Evolutionary conservation across 2,888 invertebrate species (phyloP).

Genomic region (Thera obeliscata): DNA sequence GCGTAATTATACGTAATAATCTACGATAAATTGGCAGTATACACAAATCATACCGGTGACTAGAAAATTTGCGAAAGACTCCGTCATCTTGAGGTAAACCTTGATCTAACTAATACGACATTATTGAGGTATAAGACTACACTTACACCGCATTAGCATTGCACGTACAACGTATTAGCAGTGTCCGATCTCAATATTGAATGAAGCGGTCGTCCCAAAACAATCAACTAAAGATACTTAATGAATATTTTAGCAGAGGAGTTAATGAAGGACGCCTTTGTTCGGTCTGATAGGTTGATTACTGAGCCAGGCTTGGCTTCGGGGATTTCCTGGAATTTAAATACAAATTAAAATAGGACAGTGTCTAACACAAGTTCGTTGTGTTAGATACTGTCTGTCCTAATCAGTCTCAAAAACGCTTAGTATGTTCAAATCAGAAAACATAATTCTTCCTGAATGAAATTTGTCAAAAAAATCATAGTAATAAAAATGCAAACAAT

Average conservation of each 20-base stretch:
- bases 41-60: neutral
- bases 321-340: slow-evolving; percentile 20
- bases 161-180: neutral
- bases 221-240: slow-evolving; percentile 58
- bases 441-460: too few species aligned
- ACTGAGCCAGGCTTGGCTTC: slow-evolving; percentile 44
- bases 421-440: too few species aligned
- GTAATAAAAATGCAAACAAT: too few species aligned
- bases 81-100: slow-evolving; percentile 19
- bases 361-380: too few species aligned
- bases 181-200: slow-evolving; percentile 39
- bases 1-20: neutral
- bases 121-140: slow-evolving; percentile 5
- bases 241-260: slow-evolving; percentile 78
- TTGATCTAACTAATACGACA: slow-evolving; percentile 15
- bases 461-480: too few species aligned
- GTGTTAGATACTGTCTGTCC: too few species aligned
- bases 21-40: neutral
- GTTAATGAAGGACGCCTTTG: slow-evolving; percentile 79
- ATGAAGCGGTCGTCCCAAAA: slow-evolving; percentile 44
- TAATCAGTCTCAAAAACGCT: too few species aligned
- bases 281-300: slow-evolving; percentile 73
- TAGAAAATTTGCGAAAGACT: neutral
- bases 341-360: slow-evolving; percentile 6
- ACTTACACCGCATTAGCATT: neutral